Evolutionary conservation across 2,113 vertebrate genomes (phyloP).

Genomic region (Tyrannus savana): DNA sequence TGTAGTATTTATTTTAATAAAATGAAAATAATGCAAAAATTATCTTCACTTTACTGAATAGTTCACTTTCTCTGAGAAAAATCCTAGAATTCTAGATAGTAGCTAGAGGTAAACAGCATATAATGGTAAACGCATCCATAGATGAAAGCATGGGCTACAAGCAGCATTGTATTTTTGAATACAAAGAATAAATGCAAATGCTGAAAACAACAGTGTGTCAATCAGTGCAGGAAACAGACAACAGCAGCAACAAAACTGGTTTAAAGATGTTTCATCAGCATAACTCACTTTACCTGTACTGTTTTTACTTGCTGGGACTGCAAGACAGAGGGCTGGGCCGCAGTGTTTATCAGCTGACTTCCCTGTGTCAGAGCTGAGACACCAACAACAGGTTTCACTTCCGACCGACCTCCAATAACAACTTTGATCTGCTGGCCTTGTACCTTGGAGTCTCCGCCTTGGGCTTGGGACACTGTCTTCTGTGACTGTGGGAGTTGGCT

Average conservation of each 20-base stretch:
- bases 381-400: constrained; percentile 87
- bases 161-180: background rate
- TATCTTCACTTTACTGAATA: background rate
- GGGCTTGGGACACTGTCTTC: constrained; percentile 79
- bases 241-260: background rate
- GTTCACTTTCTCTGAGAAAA: background rate
- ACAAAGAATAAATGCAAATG: background rate
- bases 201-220: background rate
- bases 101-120: constrained; percentile 3
- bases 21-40: background rate
- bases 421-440: constrained; percentile 91
- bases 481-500: constrained; percentile 73
- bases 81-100: background rate
- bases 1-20: background rate
- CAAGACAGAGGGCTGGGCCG: constrained; percentile 80
- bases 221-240: background rate
- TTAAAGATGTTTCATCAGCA: background rate
- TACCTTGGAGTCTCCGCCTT: constrained; percentile 81
- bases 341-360: constrained; percentile 82
- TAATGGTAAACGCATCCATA: background rate
- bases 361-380: constrained; percentile 80
- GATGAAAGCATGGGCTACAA: constrained; percentile 1
- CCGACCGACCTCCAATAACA: constrained; percentile 87
- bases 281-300: constrained; percentile 85
- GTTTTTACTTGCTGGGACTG: constrained; percentile 95